Evolutionary conservation across 2,888 invertebrate genomes (phyloP), one percentile per base, ranked within the genome.

Genomic region (Lordiphosa fenestrarum): DNA sequence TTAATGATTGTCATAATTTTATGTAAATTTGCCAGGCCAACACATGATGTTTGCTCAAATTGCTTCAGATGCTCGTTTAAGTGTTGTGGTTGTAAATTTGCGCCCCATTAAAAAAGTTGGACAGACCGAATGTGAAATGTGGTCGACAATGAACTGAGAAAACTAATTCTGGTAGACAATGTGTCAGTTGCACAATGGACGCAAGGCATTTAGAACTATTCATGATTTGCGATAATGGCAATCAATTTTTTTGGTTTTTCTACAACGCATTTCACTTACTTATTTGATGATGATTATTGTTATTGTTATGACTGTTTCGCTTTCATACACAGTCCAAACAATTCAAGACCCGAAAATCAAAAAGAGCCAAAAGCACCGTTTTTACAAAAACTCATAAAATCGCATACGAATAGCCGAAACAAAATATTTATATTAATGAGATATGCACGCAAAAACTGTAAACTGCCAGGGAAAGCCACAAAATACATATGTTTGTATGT

Each of bases 371-470:
- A 25, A 25, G 25, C 6, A 25, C 7, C 25, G 25, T 25, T 25
- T 25, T 78, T 66, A 66, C 66, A 74, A 62, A 64, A 71, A 55
- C 80, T 64, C 66, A 82, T 82, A 69, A 82, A 76, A 74, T 64
- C 52, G 50, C 52, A 53, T 69, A 69, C 66, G 57, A 72, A 72
- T 67, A 53, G 48, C 69, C 67, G 69, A 58, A 74, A 39, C 64
- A 71, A 67, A 78, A 78, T 76, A 76, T 78, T 82, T 76, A 76
- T 74, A 74, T 69, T 82, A 74, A 71, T 82, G 61, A 69, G 25
- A 53, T 64, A 68, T 74, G 81, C 73, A 74, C 53, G 69, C 75
- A 75, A 64, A 62, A 59, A 35, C 50, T 55, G 68, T 57, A 54
- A 44, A 55, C 40, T 48, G 23, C 36, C 38, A 33, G 25, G 25